These are phyloP conservation scores for Pygoscelis adeliae DNA, from an alignment of 2,113 vertebrate genomes.

Conservation along the genomic window DNA sequence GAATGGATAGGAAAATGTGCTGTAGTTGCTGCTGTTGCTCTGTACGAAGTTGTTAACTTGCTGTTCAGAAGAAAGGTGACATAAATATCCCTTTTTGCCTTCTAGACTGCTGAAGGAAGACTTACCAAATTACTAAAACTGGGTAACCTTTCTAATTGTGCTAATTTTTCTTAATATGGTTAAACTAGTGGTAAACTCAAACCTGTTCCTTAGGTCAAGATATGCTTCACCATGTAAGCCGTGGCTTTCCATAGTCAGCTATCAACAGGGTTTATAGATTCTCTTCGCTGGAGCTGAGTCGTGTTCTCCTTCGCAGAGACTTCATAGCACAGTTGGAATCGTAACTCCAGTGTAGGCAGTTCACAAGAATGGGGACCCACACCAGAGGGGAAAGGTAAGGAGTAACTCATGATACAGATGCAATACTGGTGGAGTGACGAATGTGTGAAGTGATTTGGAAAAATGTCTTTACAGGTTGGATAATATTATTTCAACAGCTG, in stretches of 20 bases:
- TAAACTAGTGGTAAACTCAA: background rate
- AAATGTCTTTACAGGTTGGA: slow-evolving; percentile 23
- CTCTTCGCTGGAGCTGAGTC: background rate
- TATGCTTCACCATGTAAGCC: background rate
- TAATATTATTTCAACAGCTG: slow-evolving; percentile 49
- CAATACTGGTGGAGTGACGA: background rate
- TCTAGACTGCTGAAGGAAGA: background rate
- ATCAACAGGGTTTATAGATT: background rate
- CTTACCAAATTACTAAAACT: background rate
- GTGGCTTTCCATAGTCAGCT: background rate
- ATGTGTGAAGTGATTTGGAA: slow-evolving; percentile 43
- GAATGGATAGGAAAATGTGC: background rate
- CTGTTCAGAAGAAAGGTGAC: background rate
- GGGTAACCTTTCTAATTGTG: background rate
- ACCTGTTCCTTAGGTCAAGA: background rate
- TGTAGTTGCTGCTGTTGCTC: background rate
- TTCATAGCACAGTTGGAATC: background rate
- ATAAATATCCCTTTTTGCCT: background rate
- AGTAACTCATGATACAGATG: background rate
- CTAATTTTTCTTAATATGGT: background rate
- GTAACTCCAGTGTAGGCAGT: fast-evolving
- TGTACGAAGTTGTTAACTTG: background rate
- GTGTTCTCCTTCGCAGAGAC: background rate
- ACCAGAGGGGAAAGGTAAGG: background rate
- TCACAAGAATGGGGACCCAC: background rate